Conservation (phyloP, 2,797 vertebrate species). For the Rhodeus uyekii region DNA sequence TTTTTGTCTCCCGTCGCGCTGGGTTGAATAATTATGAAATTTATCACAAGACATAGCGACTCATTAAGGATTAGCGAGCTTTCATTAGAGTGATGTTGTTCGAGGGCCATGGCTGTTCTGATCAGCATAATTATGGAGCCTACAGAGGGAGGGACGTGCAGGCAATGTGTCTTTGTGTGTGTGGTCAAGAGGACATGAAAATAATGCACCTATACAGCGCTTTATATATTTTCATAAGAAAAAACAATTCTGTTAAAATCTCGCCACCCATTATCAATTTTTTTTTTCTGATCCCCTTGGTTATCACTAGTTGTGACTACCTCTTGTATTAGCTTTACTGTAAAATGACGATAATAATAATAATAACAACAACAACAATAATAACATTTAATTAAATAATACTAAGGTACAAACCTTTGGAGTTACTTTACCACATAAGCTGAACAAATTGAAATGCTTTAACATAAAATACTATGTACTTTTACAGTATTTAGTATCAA, state of each 20-base stretch:
- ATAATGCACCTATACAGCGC: background rate
- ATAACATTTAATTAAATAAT: too few relatives aligned
- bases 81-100: slow-evolving; percentile 83
- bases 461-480: too few relatives aligned
- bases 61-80: slow-evolving; percentile 86
- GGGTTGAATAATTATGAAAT: slow-evolving; percentile 95
- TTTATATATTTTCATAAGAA: background rate
- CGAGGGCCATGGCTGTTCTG: slow-evolving; percentile 76
- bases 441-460: too few relatives aligned
- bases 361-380: too few relatives aligned
- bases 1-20: slow-evolving; percentile 86
- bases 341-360: too few relatives aligned
- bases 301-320: background rate
- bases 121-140: slow-evolving; percentile 68
- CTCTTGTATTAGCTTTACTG: background rate
- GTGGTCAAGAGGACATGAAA: slow-evolving; percentile 37
- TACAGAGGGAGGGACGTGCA: slow-evolving; percentile 40
- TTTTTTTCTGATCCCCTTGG: background rate
- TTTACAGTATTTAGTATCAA: too few relatives aligned
- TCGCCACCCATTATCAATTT: background rate
- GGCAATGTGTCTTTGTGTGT: slow-evolving; percentile 54
- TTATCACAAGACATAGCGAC: slow-evolving; percentile 87
- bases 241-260: slow-evolving; percentile 12
- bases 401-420: too few relatives aligned
- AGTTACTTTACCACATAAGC: too few relatives aligned